Percentiles rank a stretch among this genome's conserved stretches.
These are phyloP conservation scores for Barnardius zonarius DNA, from an alignment of 2,113 vertebrate genomes.

Conservation along the genomic window DNA sequence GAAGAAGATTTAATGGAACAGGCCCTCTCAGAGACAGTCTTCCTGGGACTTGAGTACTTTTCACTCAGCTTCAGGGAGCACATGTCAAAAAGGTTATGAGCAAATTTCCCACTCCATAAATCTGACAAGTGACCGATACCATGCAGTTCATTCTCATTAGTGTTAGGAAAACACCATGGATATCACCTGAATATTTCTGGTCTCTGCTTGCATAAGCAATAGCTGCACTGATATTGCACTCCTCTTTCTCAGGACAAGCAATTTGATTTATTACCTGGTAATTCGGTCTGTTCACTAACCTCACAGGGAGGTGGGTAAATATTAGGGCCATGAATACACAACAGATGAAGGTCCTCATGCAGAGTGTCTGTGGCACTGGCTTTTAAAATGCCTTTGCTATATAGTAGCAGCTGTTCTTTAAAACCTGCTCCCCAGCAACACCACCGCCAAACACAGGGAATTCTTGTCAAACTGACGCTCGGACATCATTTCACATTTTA, in stretches of 20 bases:
- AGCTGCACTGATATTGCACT: background rate
- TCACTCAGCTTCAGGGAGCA: background rate
- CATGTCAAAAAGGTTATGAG: background rate
- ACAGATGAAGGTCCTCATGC: background rate
- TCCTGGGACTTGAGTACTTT: background rate
- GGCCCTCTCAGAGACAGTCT: background rate
- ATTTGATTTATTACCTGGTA: background rate
- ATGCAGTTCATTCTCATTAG: background rate
- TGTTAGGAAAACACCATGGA: background rate
- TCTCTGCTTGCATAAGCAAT: background rate
- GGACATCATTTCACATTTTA: background rate
- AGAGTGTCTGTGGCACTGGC: background rate
- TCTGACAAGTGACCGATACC: background rate
- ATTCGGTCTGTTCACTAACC: background rate
- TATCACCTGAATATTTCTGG: background rate
- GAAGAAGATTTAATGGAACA: background rate
- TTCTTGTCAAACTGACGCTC: background rate
- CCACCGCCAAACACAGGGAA: background rate
- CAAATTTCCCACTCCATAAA: background rate
- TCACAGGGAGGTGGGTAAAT: background rate
- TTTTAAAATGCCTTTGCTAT: background rate
- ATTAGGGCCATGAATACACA: background rate
- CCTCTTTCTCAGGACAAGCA: background rate
- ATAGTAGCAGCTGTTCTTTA: background rate
- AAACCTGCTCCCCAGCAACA: background rate